Evolutionary conservation across 1,140 invertebrate genomes (phyloP).

Genomic region (Choristoneura fumiferana): DNA sequence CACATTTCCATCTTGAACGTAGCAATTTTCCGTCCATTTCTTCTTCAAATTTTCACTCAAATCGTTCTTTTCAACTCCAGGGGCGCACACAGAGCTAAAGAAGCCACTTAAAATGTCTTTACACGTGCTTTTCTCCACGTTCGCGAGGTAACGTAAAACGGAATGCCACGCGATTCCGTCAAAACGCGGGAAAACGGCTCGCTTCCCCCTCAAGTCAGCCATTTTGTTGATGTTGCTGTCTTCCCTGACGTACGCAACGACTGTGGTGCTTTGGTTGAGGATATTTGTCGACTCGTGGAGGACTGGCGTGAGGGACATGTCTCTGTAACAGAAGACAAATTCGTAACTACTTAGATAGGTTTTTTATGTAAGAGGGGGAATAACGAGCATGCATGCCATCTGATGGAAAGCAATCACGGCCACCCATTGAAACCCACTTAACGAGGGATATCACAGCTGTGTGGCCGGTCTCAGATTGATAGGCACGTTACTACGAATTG

Average conservation of each 20-base stretch:
- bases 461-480: no score
- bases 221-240: conserved; percentile 79
- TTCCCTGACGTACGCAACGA: conserved; percentile 85
- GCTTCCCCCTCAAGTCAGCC: conserved; percentile 81
- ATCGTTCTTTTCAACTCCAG: conserved; percentile 58
- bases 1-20: conserved; percentile 44
- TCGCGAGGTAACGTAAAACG: conserved; percentile 79
- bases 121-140: conserved; percentile 66
- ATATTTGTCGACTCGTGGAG: conserved; percentile 82
- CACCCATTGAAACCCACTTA: no score
- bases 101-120: conserved; percentile 77
- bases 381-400: no score
- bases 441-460: no score
- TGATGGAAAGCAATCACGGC: no score
- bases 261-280: conserved; percentile 80
- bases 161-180: conserved; percentile 83
- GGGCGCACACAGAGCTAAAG: conserved; percentile 82
- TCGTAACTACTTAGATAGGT: no score
- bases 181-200: conserved; percentile 84
- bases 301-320: conserved; percentile 81
- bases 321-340: conserved; percentile 61
- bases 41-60: conserved; percentile 25
- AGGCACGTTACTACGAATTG: no score
- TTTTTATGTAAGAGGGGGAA: no score
- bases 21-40: conserved; percentile 48